Conservation (phyloP, 1,140 invertebrate species). For the Paracyclopina nana region DNA sequence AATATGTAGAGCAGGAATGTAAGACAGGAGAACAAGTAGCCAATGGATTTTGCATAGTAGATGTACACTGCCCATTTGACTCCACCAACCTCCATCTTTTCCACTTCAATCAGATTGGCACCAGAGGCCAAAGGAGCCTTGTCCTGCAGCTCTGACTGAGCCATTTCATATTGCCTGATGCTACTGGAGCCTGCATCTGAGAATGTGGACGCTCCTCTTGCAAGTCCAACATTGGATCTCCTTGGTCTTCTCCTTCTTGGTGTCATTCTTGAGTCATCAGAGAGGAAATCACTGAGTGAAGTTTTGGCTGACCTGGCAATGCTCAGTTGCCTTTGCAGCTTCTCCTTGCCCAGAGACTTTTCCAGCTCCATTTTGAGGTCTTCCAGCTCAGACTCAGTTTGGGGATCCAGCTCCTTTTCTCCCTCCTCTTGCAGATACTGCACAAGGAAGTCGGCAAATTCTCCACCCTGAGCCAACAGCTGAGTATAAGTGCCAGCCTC, state of each 20-base stretch:
- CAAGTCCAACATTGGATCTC: constrained; percentile 19
- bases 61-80: constrained; percentile 12
- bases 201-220: constrained; percentile 16
- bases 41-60: neutral
- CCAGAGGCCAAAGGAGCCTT: too few species aligned
- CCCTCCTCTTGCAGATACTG: constrained; percentile 22
- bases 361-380: constrained; percentile 52
- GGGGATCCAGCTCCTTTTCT: constrained; percentile 17
- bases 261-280: neutral
- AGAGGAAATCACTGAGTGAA: neutral
- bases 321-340: constrained; percentile 24
- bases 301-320: constrained; percentile 2
- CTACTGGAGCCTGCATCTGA: constrained; percentile 3
- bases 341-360: constrained; percentile 37
- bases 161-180: neutral
- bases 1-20: constrained; percentile 14
- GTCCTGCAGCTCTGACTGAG: neutral
- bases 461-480: constrained; percentile 22
- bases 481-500: constrained; percentile 25
- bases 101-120: constrained; percentile 9
- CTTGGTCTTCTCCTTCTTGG: too few species aligned
- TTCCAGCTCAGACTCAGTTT: constrained; percentile 35
- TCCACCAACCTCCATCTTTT: constrained; percentile 4
- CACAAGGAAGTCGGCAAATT: constrained; percentile 26
- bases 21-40: neutral